These are phyloP conservation scores for Drosophila bocqueti DNA, from an alignment of 1,140 invertebrate species.

Conservation along the genomic window DNA sequence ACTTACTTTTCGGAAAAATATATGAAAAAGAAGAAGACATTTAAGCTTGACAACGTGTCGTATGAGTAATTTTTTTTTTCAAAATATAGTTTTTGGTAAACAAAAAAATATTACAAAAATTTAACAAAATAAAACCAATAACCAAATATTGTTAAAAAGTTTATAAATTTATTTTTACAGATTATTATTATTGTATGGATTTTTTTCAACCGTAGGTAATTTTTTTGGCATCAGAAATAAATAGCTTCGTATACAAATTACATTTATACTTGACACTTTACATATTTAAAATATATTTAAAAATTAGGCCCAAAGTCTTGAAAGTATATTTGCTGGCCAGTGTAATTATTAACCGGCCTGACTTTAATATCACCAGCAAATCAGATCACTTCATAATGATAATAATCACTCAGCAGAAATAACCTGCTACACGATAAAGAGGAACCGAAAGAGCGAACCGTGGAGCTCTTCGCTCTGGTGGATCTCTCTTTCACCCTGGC, in stretches of 20 bases:
- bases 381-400: slow-evolving; percentile 64
- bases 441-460: not conserved
- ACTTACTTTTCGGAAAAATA: no score
- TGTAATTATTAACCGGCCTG: slow-evolving; percentile 47
- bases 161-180: no score
- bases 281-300: not conserved
- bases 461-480: not conserved
- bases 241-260: no score
- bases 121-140: not conserved
- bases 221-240: no score
- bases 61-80: not conserved
- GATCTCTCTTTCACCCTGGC: slow-evolving; percentile 16
- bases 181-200: no score
- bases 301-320: not conserved
- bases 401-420: slow-evolving; percentile 60
- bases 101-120: no score
- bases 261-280: no score
- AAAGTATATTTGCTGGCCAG: slow-evolving; percentile 8
- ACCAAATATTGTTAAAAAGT: not conserved
- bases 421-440: slow-evolving; percentile 61
- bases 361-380: slow-evolving; percentile 56
- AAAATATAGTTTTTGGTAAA: not conserved
- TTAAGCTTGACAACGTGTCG: not conserved
- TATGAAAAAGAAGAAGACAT: not conserved
- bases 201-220: no score